Percentiles rank a stretch among this genome's conserved stretches.
These are phyloP conservation scores for Lepus europaeus DNA, from an alignment of 2,113 vertebrate species.

Conservation along the genomic window DNA sequence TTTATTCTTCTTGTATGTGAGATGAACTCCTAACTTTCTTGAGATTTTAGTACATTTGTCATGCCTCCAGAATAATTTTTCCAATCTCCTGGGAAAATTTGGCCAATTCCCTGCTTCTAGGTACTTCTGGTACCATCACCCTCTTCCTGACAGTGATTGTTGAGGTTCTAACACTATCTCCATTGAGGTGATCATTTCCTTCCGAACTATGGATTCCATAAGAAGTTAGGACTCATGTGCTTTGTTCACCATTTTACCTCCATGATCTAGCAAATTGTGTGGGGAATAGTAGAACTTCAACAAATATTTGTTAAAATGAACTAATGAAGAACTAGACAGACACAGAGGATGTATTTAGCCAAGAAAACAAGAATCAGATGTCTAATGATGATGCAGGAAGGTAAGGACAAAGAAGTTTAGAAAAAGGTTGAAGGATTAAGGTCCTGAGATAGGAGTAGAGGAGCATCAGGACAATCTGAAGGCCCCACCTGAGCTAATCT, in stretches of 20 bases:
- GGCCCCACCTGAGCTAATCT: fast-evolving
- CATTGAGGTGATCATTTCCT: neutral
- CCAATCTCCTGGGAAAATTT: neutral
- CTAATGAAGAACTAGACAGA: neutral
- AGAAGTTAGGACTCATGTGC: neutral
- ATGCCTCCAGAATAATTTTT: neutral
- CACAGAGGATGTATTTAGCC: neutral
- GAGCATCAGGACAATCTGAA: neutral
- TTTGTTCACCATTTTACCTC: conserved; percentile 9
- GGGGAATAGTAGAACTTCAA: neutral
- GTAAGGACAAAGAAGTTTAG: neutral
- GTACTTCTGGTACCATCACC: neutral
- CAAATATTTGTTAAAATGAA: neutral
- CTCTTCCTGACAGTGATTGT: neutral
- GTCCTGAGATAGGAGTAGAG: neutral
- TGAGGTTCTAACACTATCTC: neutral
- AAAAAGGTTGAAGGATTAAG: neutral
- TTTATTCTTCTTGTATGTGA: neutral
- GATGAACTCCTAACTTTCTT: neutral
- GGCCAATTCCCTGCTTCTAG: neutral
- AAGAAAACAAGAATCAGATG: neutral
- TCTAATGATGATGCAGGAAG: neutral
- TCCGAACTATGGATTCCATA: neutral
- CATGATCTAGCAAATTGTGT: neutral
- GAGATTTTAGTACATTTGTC: neutral